These are phyloP conservation scores for Scartelaos histophorus DNA, from an alignment of 2,113 vertebrate genomes.

Conservation along the genomic window DNA sequence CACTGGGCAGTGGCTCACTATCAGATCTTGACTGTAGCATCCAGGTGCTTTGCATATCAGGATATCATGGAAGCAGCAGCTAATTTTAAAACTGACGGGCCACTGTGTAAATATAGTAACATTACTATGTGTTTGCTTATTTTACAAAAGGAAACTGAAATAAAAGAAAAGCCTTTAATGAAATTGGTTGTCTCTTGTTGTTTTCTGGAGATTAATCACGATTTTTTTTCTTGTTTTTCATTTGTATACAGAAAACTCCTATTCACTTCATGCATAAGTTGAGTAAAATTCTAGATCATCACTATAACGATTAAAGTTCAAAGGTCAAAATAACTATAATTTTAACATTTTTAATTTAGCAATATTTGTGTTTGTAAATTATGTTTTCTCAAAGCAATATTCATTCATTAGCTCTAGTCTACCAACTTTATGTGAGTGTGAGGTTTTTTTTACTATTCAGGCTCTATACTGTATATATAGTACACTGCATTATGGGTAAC, in stretches of 20 bases:
- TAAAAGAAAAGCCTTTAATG: too few relatives aligned
- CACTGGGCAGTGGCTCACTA: slow-evolving; percentile 6
- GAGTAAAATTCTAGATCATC: too few relatives aligned
- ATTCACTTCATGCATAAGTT: too few relatives aligned
- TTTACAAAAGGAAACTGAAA: slow-evolving; percentile 22
- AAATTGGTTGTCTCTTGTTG: too few relatives aligned
- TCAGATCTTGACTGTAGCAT: slow-evolving; percentile 45
- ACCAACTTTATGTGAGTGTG: not conserved
- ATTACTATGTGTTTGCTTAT: slow-evolving; percentile 57
- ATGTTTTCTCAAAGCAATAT: slow-evolving; percentile 12
- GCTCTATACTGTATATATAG: slow-evolving; percentile 11
- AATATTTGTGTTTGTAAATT: not conserved
- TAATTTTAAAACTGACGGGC: slow-evolving; percentile 59
- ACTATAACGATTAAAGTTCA: too few relatives aligned
- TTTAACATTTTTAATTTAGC: too few relatives aligned
- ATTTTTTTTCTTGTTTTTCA: too few relatives aligned
- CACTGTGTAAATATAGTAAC: slow-evolving; percentile 65
- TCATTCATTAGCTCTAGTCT: slow-evolving; percentile 22
- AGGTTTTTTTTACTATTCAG: slow-evolving; percentile 14
- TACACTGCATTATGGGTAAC: slow-evolving; percentile 17
- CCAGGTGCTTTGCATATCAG: slow-evolving; percentile 70
- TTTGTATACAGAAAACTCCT: too few relatives aligned
- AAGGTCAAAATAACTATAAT: too few relatives aligned
- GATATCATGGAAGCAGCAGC: slow-evolving; percentile 70
- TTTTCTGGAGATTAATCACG: too few relatives aligned